These are phyloP conservation scores for Megathymus violae DNA, from an alignment of 1,140 invertebrate species.

Conservation along the genomic window DNA sequence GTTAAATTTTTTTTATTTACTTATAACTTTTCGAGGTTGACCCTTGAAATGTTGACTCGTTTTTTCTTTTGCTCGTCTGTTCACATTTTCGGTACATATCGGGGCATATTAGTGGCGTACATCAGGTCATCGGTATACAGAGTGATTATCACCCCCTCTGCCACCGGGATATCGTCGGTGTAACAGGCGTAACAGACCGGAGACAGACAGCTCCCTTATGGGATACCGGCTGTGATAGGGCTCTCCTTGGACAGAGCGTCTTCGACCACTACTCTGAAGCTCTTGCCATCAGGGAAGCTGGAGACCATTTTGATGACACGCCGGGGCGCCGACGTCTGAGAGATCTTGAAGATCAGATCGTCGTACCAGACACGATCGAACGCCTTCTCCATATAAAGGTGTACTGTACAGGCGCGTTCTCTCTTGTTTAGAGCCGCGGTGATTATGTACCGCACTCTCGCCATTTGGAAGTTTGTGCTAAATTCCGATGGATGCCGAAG, in stretches of 20 bases:
- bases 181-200: conserved; percentile 33
- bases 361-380: conserved; percentile 39
- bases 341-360: conserved; percentile 32
- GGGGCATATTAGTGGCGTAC: background rate
- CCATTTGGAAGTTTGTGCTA: conserved; percentile 45
- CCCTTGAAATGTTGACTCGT: too few species aligned
- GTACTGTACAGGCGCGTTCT: conserved; percentile 36
- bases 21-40: too few species aligned
- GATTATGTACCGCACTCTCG: conserved; percentile 37
- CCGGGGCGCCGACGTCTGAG: background rate
- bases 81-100: too few species aligned
- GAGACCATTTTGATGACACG: conserved; percentile 10
- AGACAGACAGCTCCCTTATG: conserved; percentile 39
- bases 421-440: conserved; percentile 37
- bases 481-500: conserved; percentile 58
- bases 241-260: background rate
- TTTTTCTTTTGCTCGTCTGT: too few species aligned
- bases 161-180: conserved; percentile 32
- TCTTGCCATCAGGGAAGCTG: conserved; percentile 17
- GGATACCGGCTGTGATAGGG: conserved; percentile 21
- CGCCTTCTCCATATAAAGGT: conserved; percentile 2
- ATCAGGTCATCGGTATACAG: conserved; percentile 41
- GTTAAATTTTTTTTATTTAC: too few species aligned
- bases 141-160: background rate
- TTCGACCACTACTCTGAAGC: conserved; percentile 32